Base-by-base conservation (phyloP, 2,113 vertebrate genomes). In the Mormyrus iriodes region DNA sequence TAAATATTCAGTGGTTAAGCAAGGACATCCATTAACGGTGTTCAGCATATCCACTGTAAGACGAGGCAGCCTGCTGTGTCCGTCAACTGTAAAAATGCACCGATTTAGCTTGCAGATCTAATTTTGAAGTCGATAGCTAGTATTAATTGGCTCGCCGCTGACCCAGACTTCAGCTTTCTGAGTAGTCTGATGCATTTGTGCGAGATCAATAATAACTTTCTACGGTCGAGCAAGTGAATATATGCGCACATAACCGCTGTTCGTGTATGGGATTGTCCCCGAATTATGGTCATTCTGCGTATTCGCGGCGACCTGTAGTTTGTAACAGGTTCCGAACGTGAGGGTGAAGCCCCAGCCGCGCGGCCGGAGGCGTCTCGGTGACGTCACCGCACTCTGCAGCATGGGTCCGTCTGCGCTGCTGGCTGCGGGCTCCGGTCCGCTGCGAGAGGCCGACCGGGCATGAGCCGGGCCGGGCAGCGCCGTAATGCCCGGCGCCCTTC, bases 331-430 rank as follows among this genome's bases (percentile, higher is more conserved):
- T 13, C 35, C 31, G 17, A 44, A 35, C 65, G 8, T 27, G 7
- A 17, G 44, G 82, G 39, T 3, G 58, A 87, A 19, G 31, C 31
- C 27, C 6, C 24, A 58, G 51, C 15, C 51, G 31, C 85, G 53
- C 85, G 52, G 88, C 69, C 51, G 58, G 88, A 17, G 88, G 49
- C 49, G 76, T 55, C 79, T 61, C 51, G 53, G 83, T 89, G 88
- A 89, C 88, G 88, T 89, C 51, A 89, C 83, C 52, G 49, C 39
- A 79, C 53, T 89, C 79, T 89, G 88, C 88, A 89, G 88, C 79
- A 61, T 87, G 86, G 85, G 49, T 61, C 55, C 3, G 85, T 55
- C 49, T 19, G 4, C 85, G 73, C 82, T 9, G 39, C 53, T 87
- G 27, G 86, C 21, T 24, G 17, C 13, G 73, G 73, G 73, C 4